Conservation (phyloP, 2,797 vertebrate genomes). For the Aselliscus stoliczkanus region DNA sequence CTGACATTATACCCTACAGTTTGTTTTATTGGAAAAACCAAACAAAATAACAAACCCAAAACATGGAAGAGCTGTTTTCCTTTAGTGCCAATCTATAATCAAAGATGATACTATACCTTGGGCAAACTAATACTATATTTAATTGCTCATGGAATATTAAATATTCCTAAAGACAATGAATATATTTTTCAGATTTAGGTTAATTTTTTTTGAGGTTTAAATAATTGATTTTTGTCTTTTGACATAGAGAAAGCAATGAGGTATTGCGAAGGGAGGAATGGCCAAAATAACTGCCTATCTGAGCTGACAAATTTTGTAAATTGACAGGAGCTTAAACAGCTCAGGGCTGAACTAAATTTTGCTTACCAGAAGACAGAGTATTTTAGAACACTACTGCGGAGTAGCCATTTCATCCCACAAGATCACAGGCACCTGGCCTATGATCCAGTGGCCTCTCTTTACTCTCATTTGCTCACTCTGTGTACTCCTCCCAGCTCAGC, state of each 20-base stretch:
- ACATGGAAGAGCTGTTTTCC: not conserved
- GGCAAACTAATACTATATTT: not conserved
- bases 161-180: not conserved
- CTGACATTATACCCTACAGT: not conserved
- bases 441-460: no score
- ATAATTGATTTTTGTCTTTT: not conserved
- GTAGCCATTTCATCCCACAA: not conserved
- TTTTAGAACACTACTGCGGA: not conserved
- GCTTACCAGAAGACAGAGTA: not conserved
- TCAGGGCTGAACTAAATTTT: not conserved
- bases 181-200: not conserved
- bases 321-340: not conserved
- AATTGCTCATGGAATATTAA: not conserved
- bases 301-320: not conserved
- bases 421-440: not conserved
- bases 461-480: not conserved
- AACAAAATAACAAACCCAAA: not conserved
- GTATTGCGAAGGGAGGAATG: not conserved
- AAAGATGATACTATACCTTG: not conserved
- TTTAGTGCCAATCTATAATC: constrained; percentile 13
- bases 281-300: not conserved
- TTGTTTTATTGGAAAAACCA: not conserved
- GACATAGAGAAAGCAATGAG: not conserved
- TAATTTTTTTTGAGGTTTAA: not conserved
- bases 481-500: not conserved